Percentiles rank a stretch among this genome's conserved stretches.
Conservation (phyloP, 2,113 vertebrate species). For the Leuciscus idus region DNA sequence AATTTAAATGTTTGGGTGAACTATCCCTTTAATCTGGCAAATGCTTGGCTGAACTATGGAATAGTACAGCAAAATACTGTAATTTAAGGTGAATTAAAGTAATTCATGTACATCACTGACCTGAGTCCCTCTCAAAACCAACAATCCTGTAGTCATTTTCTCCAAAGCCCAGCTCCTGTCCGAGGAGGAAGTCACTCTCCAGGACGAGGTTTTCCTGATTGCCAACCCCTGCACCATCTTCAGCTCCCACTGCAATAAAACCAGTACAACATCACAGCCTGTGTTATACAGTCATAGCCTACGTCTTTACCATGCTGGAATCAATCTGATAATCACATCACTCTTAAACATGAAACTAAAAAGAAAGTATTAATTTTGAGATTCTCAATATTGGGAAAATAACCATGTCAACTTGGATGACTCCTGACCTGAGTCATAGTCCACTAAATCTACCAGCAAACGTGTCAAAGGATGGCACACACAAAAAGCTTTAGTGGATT, state of each 20-base stretch:
- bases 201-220: constrained; percentile 74
- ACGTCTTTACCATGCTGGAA: too few relatives aligned
- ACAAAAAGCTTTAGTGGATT: background rate
- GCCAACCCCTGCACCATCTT: constrained; percentile 70
- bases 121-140: constrained; percentile 79
- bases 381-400: too few relatives aligned
- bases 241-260: constrained; percentile 71
- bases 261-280: too few relatives aligned
- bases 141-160: constrained; percentile 74
- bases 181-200: constrained; percentile 79
- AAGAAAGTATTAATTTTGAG: too few relatives aligned
- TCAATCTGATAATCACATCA: too few relatives aligned
- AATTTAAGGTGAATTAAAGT: background rate
- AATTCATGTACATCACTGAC: constrained; percentile 49
- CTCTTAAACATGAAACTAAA: too few relatives aligned
- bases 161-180: constrained; percentile 77
- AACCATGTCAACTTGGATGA: too few relatives aligned
- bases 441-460: too few relatives aligned
- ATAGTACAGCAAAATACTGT: background rate
- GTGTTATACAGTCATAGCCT: too few relatives aligned
- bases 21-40: background rate
- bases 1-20: too few relatives aligned
- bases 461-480: too few relatives aligned
- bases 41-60: background rate
- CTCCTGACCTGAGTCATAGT: too few relatives aligned